These are phyloP conservation scores for Epinephelus fuscoguttatus DNA, from an alignment of 2,113 vertebrate species.

Conservation along the genomic window DNA sequence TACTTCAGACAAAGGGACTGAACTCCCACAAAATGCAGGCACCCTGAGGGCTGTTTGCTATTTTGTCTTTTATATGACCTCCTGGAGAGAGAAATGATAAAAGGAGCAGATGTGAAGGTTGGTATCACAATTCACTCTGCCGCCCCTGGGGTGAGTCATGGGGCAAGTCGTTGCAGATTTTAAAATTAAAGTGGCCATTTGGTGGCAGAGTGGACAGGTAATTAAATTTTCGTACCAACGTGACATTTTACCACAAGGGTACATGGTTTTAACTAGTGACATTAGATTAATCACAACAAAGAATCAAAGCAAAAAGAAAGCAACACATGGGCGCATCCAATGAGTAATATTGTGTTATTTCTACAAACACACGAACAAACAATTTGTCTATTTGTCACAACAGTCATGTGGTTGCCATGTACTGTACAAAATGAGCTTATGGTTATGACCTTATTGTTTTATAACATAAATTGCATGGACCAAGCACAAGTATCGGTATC, in stretches of 20 bases:
- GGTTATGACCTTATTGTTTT: too few species aligned
- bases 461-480: too few species aligned
- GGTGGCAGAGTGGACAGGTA: background rate
- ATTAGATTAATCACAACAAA: conserved; percentile 31
- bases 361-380: background rate
- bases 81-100: conserved; percentile 52
- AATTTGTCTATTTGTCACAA: background rate
- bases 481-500: too few species aligned
- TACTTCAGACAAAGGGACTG: conserved; percentile 9
- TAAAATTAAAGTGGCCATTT: conserved; percentile 18
- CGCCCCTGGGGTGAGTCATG: conserved; percentile 18
- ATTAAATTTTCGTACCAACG: conserved; percentile 22
- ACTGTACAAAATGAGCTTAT: too few species aligned
- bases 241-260: conserved; percentile 22
- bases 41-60: conserved; percentile 20
- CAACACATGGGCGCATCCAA: background rate
- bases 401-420: background rate
- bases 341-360: background rate
- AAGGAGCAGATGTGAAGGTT: conserved; percentile 42
- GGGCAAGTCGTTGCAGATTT: conserved; percentile 6
- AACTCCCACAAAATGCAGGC: conserved; percentile 21
- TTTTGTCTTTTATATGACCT: conserved; percentile 46
- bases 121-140: conserved; percentile 23
- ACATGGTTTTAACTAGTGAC: background rate
- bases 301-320: conserved; percentile 16